Evolutionary conservation across 2,113 vertebrate genomes (phyloP).

Genomic region (Oreotrochilus melanogaster): DNA sequence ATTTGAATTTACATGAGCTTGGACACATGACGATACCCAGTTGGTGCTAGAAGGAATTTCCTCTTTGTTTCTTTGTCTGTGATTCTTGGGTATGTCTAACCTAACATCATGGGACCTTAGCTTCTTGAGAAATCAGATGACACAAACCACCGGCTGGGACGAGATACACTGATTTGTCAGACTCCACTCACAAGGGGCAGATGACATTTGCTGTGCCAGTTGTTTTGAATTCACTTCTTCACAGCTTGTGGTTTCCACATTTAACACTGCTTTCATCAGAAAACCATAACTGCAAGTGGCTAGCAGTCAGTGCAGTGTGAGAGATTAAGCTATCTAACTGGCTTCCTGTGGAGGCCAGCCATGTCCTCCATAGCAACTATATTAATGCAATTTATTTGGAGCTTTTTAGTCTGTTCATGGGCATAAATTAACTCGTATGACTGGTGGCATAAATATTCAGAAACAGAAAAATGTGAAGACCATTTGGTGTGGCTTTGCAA

Average conservation of each 20-base stretch:
- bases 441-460: neutral
- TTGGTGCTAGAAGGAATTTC: neutral
- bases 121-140: neutral
- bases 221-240: neutral
- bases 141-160: neutral
- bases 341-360: conserved; percentile 13
- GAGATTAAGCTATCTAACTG: conserved; percentile 10
- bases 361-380: conserved; percentile 3
- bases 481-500: neutral
- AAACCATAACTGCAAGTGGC: neutral
- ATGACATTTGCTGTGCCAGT: neutral
- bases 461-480: neutral
- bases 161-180: neutral
- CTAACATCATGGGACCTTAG: neutral
- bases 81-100: neutral
- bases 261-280: neutral
- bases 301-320: neutral
- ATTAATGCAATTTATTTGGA: conserved; percentile 22
- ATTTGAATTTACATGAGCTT: neutral
- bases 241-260: conserved; percentile 37
- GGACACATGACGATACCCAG: neutral
- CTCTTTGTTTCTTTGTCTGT: neutral
- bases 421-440: conserved; percentile 19
- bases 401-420: neutral
- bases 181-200: neutral